Evolutionary conservation across 2,113 vertebrate species (phyloP).

Genomic region (Pipa parva): DNA sequence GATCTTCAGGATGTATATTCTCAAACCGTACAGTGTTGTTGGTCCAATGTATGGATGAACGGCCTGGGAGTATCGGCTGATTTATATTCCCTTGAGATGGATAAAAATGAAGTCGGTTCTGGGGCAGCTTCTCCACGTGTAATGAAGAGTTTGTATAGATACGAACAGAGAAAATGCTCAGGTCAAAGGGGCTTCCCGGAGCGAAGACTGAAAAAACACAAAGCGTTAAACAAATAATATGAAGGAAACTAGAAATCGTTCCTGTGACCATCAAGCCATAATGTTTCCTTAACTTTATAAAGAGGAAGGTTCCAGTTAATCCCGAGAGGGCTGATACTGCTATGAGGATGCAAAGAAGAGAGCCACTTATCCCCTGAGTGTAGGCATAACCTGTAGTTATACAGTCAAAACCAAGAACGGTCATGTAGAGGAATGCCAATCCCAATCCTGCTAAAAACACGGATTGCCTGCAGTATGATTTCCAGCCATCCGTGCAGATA

Average conservation of each 20-base stretch:
- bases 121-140: slow-evolving; percentile 51
- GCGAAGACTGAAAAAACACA: slow-evolving; percentile 74
- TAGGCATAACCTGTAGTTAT: slow-evolving; percentile 71
- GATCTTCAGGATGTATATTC: slow-evolving; percentile 55
- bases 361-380: slow-evolving; percentile 70
- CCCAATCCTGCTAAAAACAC: slow-evolving; percentile 72
- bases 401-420: slow-evolving; percentile 72
- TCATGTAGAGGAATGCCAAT: slow-evolving; percentile 72
- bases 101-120: slow-evolving; percentile 57
- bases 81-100: slow-evolving; percentile 61
- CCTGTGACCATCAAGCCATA: slow-evolving; percentile 68
- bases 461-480: slow-evolving; percentile 63
- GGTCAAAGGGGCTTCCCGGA: slow-evolving; percentile 70
- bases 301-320: slow-evolving; percentile 68
- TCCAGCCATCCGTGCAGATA: slow-evolving; percentile 65
- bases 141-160: slow-evolving; percentile 54
- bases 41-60: slow-evolving; percentile 71
- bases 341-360: slow-evolving; percentile 72
- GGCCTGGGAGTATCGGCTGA: slow-evolving; percentile 66
- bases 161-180: slow-evolving; percentile 57
- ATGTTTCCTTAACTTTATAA: slow-evolving; percentile 63
- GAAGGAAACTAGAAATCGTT: slow-evolving; percentile 68
- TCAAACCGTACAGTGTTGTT: slow-evolving; percentile 73
- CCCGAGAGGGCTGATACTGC: slow-evolving; percentile 67
- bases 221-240: slow-evolving; percentile 65